Evolutionary conservation across 2,888 invertebrate genomes (phyloP).

Genomic region (Melinaea marsaeus): DNA sequence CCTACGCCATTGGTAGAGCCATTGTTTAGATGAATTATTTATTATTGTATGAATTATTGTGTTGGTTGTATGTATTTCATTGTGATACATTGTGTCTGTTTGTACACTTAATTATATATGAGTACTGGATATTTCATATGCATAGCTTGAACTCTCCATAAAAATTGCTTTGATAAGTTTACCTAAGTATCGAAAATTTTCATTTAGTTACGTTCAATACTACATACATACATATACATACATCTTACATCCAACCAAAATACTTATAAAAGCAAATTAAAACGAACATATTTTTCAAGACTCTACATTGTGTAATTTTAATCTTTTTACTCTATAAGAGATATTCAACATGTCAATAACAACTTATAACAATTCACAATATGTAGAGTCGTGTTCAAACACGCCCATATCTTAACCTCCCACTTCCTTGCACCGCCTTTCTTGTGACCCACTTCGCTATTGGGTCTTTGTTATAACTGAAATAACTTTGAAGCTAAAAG

Average conservation of each 20-base stretch:
- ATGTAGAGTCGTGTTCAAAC: background rate
- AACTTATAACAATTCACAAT: background rate
- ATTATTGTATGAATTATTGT: conserved; percentile 5
- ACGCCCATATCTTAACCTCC: conserved; percentile 26
- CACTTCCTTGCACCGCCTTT: conserved; percentile 27
- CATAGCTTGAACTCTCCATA: too few relatives aligned
- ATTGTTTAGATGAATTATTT: conserved; percentile 15
- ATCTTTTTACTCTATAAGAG: background rate
- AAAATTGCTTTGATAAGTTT: too few relatives aligned
- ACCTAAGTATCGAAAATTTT: too few relatives aligned
- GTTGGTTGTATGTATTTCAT: background rate
- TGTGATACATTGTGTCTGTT: background rate
- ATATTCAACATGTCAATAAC: background rate
- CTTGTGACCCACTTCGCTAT: conserved; percentile 30
- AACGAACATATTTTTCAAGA: too few relatives aligned
- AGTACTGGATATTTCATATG: background rate
- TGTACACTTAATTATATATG: conserved; percentile 1
- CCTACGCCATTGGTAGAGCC: conserved; percentile 13
- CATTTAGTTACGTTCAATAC: too few relatives aligned
- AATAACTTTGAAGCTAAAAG: background rate
- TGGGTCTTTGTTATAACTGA: conserved; percentile 13
- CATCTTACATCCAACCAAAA: too few relatives aligned
- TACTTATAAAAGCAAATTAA: too few relatives aligned
- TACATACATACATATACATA: too few relatives aligned
- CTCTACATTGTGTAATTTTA: too few relatives aligned